Base-by-base conservation (phyloP, 92 coral and sea anemone species). In the Bergia puertoricense region DNA sequence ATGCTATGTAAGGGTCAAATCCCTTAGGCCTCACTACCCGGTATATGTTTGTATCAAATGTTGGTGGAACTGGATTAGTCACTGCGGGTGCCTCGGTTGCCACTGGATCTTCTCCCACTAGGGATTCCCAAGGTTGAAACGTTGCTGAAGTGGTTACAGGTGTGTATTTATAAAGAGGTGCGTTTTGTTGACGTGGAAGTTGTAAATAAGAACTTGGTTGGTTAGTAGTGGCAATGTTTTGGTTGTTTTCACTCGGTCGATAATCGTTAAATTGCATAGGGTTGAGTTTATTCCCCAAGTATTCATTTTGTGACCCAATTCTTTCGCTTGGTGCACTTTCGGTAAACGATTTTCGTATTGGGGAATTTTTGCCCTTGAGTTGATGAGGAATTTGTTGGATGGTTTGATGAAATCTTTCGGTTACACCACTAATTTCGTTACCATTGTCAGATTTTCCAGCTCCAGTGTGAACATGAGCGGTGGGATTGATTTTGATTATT, bases 401-500 rank as follows among this genome's bases (percentile, higher is more conserved):
- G 43, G 54, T 73, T 42, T 43, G 78, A 54, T 71, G 77, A 45
- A 84, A 69, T 16, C n/a, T 46, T 38, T 84, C 66, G 20, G 10
- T 16, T 15, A 71, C 43, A 30, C 14, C 54, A 48, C 10, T 37
- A 4, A 48, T 40, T n/a, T 20, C 46, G 30, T 71, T 46, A 14
- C 78, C 56, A 43, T 71, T 71, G 11, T 72, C 87, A 36, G 87
- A 46, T 71, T 72, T 84, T 48, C 30, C 45, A 69, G 54, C 41
- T 82, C 75, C 75, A 44, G 42, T 76, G 80, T 76, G 91, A 9
- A 89, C 89, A 54, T 87, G 91, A 79, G 89, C 77, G 76, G 96
- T 93, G 30, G 98, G 98, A 77, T 73, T 82, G 77, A 93, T 91
- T 88, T 92, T 92, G 40, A 93, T 50, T 30, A 90, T 72, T 45